These are phyloP conservation scores for Aphodius granarius DNA, from an alignment of 2,888 invertebrate genomes.

Conservation along the genomic window DNA sequence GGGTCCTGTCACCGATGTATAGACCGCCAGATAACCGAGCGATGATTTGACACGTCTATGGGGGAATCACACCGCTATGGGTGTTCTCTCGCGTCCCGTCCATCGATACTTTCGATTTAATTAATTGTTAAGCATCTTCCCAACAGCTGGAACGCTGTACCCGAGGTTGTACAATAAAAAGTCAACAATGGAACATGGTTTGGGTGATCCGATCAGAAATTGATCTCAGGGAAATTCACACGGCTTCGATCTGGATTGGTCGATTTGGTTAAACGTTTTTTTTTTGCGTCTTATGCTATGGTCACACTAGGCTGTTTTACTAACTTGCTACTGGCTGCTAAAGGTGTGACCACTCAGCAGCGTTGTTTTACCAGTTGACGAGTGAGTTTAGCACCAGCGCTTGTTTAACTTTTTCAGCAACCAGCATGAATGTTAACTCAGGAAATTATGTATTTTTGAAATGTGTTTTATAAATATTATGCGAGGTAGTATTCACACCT, in stretches of 20 bases:
- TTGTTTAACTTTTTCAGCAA: too few relatives aligned
- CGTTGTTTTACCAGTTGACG: too few relatives aligned
- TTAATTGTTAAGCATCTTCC: slow-evolving; percentile 26
- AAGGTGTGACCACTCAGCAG: too few relatives aligned
- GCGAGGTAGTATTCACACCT: too few relatives aligned
- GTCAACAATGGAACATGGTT: slow-evolving; percentile 4
- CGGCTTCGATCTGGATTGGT: not conserved
- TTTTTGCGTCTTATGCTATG: too few relatives aligned
- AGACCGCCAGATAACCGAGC: not conserved
- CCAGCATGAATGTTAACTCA: too few relatives aligned
- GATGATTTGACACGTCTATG: not conserved
- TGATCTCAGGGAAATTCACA: slow-evolving; percentile 6
- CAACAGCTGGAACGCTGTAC: not conserved
- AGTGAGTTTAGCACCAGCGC: too few relatives aligned
- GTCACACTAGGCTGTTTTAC: too few relatives aligned
- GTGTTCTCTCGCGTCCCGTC: not conserved
- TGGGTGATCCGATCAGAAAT: not conserved
- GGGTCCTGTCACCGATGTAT: slow-evolving; percentile 15
- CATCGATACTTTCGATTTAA: slow-evolving; percentile 23
- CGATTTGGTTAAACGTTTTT: not conserved
- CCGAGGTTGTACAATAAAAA: not conserved
- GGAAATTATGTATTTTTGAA: too few relatives aligned
- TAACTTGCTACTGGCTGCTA: too few relatives aligned
- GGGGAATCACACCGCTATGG: not conserved
- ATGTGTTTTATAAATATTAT: too few relatives aligned